Base-by-base conservation (phyloP, 2,888 invertebrate genomes). In the Leptinotarsa tumamoca region DNA sequence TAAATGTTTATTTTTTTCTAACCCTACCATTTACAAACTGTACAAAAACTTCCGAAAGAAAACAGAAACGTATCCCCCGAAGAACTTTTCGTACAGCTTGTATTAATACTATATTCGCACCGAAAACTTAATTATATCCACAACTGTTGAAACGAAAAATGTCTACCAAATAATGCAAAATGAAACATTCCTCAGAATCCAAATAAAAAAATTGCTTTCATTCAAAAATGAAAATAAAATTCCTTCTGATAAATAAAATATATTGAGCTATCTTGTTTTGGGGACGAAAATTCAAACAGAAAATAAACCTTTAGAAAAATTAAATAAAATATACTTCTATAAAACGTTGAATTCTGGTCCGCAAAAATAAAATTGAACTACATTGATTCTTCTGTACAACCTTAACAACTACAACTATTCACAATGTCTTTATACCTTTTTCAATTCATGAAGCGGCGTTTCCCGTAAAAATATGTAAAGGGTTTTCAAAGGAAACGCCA, bases 371-470 rank as follows among this genome's bases (percentile, higher is more conserved):
- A 81, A 80, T 82, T 82, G 79, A 80, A 79, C 80, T 82, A 82
- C 76, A 76, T 18, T 71, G 79, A 73, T 79, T 78, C 75, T 78
- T 81, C 82, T 84, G 83, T 84, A 84, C 84, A 84, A 83, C 79
- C 82, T 81, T 82, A 80, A 76, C 73, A 77, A 68, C 71, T 79
- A 78, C 78, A 79, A 78, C 81, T 83, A 83, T 83, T 83, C 83
- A 84, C 84, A 84, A 79, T 83, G 84, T 84, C 83, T 83, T 84
- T 82, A 80, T 81, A 80, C 77, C 33, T 77, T 80, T 81, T 80
- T 72, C 78, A 79, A 82, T 80, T 78, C 79, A 78, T 81, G 80
- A 75, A n/a, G 33, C 17, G 63, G 14, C 63, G 63, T 43, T 63
- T 33, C 13, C 71, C 72, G 56, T 27, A 74, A 76, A 74, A 68